Percentiles rank a stretch among this genome's conserved stretches.
Conservation (phyloP, 1,140 invertebrate species). For the Maconellicoccus hirsutus region DNA sequence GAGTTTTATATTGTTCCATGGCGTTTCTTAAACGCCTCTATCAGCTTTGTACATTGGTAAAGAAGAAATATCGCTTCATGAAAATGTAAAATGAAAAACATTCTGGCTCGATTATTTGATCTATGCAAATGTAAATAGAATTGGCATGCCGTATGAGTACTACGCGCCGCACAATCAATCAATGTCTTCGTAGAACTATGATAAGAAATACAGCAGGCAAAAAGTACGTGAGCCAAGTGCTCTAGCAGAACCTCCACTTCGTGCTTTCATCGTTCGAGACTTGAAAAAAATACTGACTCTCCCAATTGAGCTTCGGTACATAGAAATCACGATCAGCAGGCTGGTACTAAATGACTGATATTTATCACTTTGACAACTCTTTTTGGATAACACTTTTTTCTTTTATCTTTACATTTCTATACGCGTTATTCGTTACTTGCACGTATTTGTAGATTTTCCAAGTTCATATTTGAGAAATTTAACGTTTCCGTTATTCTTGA, state of each 20-base stretch:
- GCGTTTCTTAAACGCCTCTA: no score
- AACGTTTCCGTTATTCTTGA: neutral
- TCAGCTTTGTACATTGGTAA: no score
- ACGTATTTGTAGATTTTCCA: neutral
- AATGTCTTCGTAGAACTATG: neutral
- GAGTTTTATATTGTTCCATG: no score
- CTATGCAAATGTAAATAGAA: slow-evolving; percentile 3
- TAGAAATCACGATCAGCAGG: neutral
- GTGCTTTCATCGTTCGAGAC: neutral
- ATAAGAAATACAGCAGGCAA: neutral
- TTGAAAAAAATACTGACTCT: neutral
- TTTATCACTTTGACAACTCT: slow-evolving; percentile 9
- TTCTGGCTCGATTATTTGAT: neutral
- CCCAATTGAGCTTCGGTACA: neutral
- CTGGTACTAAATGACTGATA: slow-evolving; percentile 2
- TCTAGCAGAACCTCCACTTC: neutral
- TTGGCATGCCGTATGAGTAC: neutral
- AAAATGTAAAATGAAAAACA: neutral
- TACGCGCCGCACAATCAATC: neutral
- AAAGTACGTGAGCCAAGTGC: slow-evolving; percentile 1
- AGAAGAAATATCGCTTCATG: no score
- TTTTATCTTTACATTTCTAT: neutral
- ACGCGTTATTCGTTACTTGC: neutral
- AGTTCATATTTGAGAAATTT: neutral
- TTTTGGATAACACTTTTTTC: neutral